Conservation (phyloP, 30 jellyfish, hydroid and myxozoan genomes). For the Turritopsis rubra region DNA sequence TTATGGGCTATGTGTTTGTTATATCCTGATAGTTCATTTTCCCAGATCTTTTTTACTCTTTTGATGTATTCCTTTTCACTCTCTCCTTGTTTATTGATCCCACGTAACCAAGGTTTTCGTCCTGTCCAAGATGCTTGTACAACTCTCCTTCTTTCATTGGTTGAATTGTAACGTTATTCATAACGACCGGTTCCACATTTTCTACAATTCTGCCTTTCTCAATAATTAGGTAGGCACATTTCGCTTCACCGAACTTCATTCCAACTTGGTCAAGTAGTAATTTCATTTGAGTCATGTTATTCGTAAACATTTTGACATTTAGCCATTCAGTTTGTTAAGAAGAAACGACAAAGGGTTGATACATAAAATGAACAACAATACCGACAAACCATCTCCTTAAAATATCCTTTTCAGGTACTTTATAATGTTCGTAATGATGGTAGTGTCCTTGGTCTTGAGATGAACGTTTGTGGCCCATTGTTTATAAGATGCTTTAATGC, state of each 20-base stretch:
- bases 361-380: neutral
- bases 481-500: neutral
- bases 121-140: conserved; percentile 12
- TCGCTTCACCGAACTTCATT: conserved; percentile 10
- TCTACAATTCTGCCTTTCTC: neutral
- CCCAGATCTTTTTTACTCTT: neutral
- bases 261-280: neutral
- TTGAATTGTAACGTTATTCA: neutral
- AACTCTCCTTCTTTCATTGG: conserved; percentile 6
- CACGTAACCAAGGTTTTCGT: conserved; percentile 2
- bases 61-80: neutral
- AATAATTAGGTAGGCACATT: conserved; percentile 6
- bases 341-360: conserved; percentile 5
- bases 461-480: conserved; percentile 12
- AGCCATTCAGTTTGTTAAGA: conserved; percentile 11
- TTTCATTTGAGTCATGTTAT: neutral
- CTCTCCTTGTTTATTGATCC: conserved; percentile 14
- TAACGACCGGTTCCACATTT: neutral
- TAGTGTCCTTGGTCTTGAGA: neutral
- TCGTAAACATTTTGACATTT: conserved; percentile 1
- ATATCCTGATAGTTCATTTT: neutral
- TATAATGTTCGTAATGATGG: neutral
- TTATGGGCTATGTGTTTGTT: no score
- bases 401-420: conserved; percentile 6
- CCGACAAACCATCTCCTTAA: conserved; percentile 3